Conservation (phyloP, 2,797 vertebrate genomes). For the Tapera naevia region DNA sequence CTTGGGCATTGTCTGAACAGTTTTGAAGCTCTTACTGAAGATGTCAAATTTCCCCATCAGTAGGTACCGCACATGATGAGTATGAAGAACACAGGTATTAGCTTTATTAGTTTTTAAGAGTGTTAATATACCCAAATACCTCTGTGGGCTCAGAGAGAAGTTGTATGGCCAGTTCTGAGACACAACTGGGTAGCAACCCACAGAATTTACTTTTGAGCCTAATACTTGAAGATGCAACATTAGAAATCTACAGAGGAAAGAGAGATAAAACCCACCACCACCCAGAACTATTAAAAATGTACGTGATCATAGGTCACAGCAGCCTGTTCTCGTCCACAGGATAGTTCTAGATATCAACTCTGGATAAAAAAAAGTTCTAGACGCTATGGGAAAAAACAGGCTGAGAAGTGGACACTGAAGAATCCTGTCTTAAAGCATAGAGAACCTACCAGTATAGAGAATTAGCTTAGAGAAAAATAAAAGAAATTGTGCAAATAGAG, state of each 20-base stretch:
- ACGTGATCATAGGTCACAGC: not conserved
- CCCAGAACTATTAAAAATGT: not conserved
- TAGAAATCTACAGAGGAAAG: not conserved
- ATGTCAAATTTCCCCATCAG: not conserved
- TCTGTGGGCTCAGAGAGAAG: not conserved
- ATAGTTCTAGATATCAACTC: not conserved
- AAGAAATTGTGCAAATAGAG: not conserved
- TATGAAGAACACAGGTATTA: not conserved
- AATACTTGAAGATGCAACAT: not conserved
- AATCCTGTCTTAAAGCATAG: not conserved
- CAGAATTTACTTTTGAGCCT: not conserved
- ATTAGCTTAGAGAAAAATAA: not conserved
- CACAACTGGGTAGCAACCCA: not conserved
- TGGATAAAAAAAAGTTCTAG: not conserved
- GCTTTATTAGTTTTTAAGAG: not conserved
- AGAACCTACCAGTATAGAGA: not conserved
- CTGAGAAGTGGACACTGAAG: not conserved
- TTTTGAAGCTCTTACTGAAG: not conserved
- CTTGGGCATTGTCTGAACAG: not conserved
- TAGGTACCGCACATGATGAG: no score
- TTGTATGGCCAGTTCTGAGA: not conserved
- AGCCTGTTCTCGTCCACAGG: not conserved
- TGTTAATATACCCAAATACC: not conserved
- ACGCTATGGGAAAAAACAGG: not conserved
- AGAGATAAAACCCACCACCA: not conserved